Evolutionary conservation across 2,888 invertebrate species (phyloP).

Genomic region (Urechis unicinctus): DNA sequence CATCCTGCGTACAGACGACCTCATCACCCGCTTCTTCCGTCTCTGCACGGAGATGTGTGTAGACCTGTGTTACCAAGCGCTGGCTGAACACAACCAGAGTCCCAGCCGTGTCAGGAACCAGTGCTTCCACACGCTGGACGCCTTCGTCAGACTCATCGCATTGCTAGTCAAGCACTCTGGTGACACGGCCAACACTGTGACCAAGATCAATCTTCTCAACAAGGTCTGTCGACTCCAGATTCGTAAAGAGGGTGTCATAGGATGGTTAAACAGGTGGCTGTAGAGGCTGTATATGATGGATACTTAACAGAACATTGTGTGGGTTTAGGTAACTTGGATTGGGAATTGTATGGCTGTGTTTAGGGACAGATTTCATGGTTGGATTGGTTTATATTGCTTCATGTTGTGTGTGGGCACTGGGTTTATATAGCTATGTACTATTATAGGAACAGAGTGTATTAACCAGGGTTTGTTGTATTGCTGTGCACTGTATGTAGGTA

Average conservation of each 20-base stretch:
- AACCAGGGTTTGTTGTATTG: too few relatives aligned
- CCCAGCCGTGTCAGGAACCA: slow-evolving; percentile 45
- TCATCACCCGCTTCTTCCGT: slow-evolving; percentile 94
- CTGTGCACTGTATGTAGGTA: too few relatives aligned
- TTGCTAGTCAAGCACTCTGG: slow-evolving; percentile 73
- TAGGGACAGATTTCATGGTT: too few relatives aligned
- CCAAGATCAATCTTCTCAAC: slow-evolving; percentile 92
- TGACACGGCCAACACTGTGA: slow-evolving; percentile 71
- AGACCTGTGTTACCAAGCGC: slow-evolving; percentile 80
- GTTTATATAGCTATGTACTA: too few relatives aligned
- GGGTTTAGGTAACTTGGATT: too few relatives aligned
- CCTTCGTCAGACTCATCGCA: slow-evolving; percentile 87
- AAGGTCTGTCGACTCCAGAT: too few relatives aligned
- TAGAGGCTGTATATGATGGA: not conserved
- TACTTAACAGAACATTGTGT: too few relatives aligned
- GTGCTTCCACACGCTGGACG: slow-evolving; percentile 91
- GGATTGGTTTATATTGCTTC: too few relatives aligned
- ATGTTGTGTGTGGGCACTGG: too few relatives aligned
- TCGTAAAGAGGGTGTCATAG: not conserved
- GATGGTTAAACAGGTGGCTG: not conserved
- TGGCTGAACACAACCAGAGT: slow-evolving; percentile 61
- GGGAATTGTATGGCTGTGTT: too few relatives aligned
- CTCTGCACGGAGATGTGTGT: slow-evolving; percentile 94
- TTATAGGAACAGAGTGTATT: too few relatives aligned
- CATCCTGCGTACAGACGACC: slow-evolving; percentile 92